Evolutionary conservation across 2,888 invertebrate genomes (phyloP), one percentile per base, ranked within the genome.

Genomic region (Drosophila paranaensis): DNA sequence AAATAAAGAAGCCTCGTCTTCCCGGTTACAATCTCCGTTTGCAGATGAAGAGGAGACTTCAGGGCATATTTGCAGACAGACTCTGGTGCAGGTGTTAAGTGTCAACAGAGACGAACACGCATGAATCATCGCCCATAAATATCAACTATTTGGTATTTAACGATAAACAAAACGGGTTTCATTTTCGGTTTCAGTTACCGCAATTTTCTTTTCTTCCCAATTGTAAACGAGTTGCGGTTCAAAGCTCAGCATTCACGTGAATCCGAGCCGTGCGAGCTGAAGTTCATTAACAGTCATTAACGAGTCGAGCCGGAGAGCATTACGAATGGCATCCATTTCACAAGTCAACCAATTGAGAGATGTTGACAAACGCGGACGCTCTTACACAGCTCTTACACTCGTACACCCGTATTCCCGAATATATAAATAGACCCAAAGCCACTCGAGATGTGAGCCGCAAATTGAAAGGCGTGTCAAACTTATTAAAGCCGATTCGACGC

Each of bases 141-240:
- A 55, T 54, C 25, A 60, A 43, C 33, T 16, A 39, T 42, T 42
- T 54, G 13, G 40, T 46, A 16, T 30, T 39, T n/a, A 27, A 42
- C 63, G 53, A 57, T 46, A 5, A 37, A 35, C 4, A 39, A 66
- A 77, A 71, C 73, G 0, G 40, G 72, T 60, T 72, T 67, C 0
- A 11, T 50, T 55, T 55, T 40, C 6, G 20, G 53, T 56, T 56
- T 53, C 11, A 27, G 42, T 16, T 30, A 42, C 43, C 48, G 60
- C 43, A 50, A 48, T 66, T 61, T 57, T 60, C 35, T 46, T 60
- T 16, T 2, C 27, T 42, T 37, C 61, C 62, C 56, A 40, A 33
- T 51, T 69, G 48, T 42, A 79, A 70, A 77, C 79, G 30, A 79
- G 71, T 74, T 74, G 42, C 68, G 70, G 81, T 71, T 87, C 68